Base-by-base conservation (phyloP, 1,140 invertebrate species). In the Diorhabda sublineata region DNA sequence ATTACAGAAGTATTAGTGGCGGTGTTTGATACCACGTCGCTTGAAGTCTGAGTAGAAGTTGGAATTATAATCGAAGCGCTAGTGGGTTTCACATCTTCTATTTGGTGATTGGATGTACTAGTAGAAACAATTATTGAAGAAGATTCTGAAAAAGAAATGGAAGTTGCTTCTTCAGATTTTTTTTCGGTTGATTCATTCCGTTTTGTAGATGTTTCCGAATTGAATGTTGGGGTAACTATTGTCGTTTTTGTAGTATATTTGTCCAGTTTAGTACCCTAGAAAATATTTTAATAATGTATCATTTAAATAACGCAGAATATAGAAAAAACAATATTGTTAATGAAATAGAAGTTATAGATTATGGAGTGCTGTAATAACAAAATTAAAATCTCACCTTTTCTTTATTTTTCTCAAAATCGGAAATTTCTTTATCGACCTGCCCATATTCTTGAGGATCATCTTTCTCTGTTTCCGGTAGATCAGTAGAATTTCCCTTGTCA, bases 371-470 rank as follows among this genome's bases (percentile, higher is more conserved):
- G n/a, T 7, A 60, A 60, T 26, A 2, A 3, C n/a, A 58, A 58
- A 7, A 26, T 26, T 26, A 26, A 26, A 26, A 26, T 56, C 47
- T 64, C n/a, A 64, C 63, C 45, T 80, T 80, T 62, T 80, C 78
- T 68, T 80, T 80, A 67, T 79, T 79, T 56, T 76, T 77, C 64
- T 80, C 79, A 71, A 79, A 79, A 5, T 77, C 72, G 3, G 58
- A 58, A 11, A 69, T 74, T 71, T 78, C 76, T 11, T 69, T 63
- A 64, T 79, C 76, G 45, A 72, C 45, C 26, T 66, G 66, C 7
- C 68, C 67, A 41, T 41, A 67, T 63, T 72, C 66, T 6, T 45
- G 56, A 56, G 66, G 47, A 62, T 69, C 44, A 61, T 74, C 61
- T 3, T 69, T 71, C 6, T 67, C 73, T 45, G 62, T n/a, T 66